These are phyloP conservation scores for Misgurnus anguillicaudatus DNA, from an alignment of 2,113 vertebrate genomes.

Conservation along the genomic window DNA sequence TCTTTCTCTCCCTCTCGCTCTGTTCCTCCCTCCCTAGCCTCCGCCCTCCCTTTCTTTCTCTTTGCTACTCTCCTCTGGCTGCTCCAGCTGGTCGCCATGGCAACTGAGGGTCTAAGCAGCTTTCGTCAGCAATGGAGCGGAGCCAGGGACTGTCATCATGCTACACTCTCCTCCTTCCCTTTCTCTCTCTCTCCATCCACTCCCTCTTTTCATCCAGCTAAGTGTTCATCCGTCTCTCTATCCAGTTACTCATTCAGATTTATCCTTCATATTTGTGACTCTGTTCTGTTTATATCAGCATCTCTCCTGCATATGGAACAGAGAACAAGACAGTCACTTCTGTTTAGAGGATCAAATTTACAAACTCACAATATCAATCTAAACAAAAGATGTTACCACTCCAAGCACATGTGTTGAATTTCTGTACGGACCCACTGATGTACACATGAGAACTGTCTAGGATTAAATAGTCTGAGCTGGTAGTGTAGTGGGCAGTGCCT, in stretches of 20 bases:
- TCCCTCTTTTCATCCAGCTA: constrained; percentile 40
- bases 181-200: constrained; percentile 43
- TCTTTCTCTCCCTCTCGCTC: constrained; percentile 74
- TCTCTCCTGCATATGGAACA: background rate
- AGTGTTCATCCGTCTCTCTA: constrained; percentile 18
- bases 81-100: constrained; percentile 86
- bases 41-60: constrained; percentile 79
- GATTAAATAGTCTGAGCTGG: background rate
- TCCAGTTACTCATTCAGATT: constrained; percentile 31
- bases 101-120: constrained; percentile 86
- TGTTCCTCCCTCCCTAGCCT: constrained; percentile 77
- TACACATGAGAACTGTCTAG: background rate
- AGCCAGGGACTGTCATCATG: constrained; percentile 82
- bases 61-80: constrained; percentile 79
- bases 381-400: background rate
- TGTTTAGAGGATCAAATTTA: constrained; percentile 3
- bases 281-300: constrained; percentile 2
- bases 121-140: constrained; percentile 84
- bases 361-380: constrained; percentile 9
- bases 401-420: background rate
- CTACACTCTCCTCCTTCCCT: constrained; percentile 50
- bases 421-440: background rate
- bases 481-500: too few species aligned
- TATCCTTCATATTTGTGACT: constrained; percentile 51
- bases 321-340: background rate